phyloP scores from a whole-genome alignment of 2,888 invertebrate genomes.

The Opisthograptis luteolata region DNA sequence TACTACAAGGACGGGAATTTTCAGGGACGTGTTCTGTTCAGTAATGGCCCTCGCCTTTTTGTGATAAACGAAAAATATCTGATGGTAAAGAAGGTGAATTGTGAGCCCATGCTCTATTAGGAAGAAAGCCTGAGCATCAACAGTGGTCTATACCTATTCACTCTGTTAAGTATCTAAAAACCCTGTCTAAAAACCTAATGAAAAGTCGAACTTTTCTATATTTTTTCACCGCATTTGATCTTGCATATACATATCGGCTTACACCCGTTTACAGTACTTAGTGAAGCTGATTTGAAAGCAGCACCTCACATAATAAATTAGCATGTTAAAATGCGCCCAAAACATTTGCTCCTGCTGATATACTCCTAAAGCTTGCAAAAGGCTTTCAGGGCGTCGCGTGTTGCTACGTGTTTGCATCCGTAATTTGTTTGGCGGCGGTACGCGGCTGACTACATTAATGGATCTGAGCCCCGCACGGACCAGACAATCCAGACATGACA shows the following conservation, averaged over 20 bases:
- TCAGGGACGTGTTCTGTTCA: neutral
- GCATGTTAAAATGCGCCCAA: slow-evolving; percentile 27
- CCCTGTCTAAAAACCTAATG: too few relatives aligned
- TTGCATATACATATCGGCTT: neutral
- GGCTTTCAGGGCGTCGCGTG: slow-evolving; percentile 81
- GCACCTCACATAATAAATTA: slow-evolving; percentile 19
- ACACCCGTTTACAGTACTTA: neutral
- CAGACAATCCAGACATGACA: slow-evolving; percentile 57
- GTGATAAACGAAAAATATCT: too few relatives aligned
- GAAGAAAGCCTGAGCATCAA: too few relatives aligned
- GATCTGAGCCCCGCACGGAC: slow-evolving; percentile 73
- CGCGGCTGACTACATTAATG: slow-evolving; percentile 79
- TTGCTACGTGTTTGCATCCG: slow-evolving; percentile 81
- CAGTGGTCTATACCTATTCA: too few relatives aligned
- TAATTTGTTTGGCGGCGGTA: slow-evolving; percentile 83
- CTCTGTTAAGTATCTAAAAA: too few relatives aligned
- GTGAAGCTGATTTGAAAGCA: slow-evolving; percentile 6
- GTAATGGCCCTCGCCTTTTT: too few relatives aligned
- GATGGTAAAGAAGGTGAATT: too few relatives aligned
- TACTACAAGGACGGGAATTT: slow-evolving; percentile 5
- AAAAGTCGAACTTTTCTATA: too few relatives aligned
- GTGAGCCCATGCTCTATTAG: too few relatives aligned
- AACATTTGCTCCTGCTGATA: slow-evolving; percentile 27
- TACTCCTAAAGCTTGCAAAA: slow-evolving; percentile 56
- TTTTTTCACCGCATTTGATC: neutral